phyloP scores from a whole-genome alignment of 2,888 invertebrate genomes.

The Diabrotica balteata region DNA sequence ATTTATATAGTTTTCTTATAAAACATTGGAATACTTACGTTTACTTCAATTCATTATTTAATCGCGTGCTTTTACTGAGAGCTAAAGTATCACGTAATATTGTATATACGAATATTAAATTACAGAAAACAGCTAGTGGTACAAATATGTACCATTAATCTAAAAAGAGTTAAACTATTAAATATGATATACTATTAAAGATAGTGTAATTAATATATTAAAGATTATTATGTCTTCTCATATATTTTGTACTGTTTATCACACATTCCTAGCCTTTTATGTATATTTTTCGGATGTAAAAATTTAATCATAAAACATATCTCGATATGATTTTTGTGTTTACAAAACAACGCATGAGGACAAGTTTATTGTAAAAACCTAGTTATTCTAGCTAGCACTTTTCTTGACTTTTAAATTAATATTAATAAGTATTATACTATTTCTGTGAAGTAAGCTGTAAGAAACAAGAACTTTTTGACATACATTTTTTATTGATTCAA shows the following conservation, averaged over 20 bases:
- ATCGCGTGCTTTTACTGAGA: no score
- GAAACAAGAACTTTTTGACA: conserved; percentile 18
- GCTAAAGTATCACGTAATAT: no score
- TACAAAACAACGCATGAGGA: no score
- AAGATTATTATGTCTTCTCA: not conserved
- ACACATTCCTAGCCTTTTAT: not conserved
- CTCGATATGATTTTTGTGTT: no score
- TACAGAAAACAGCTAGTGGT: no score
- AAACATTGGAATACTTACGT: no score
- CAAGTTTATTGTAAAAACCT: not conserved
- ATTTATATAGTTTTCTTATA: no score
- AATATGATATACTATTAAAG: not conserved
- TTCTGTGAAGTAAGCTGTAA: conserved; percentile 2
- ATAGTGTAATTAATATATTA: not conserved
- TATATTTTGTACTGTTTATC: not conserved
- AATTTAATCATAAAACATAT: conserved; percentile 1
- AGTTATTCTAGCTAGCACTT: conserved; percentile 19
- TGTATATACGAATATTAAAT: no score
- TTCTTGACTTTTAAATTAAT: conserved; percentile 8
- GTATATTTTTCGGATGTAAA: not conserved
- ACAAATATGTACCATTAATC: no score
- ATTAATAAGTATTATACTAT: conserved; percentile 14
- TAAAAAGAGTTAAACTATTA: no score
- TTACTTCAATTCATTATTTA: no score
- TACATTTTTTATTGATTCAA: no score